Evolutionary conservation across 2,797 vertebrate species (phyloP).

Genomic region (Neosalanx taihuensis): DNA sequence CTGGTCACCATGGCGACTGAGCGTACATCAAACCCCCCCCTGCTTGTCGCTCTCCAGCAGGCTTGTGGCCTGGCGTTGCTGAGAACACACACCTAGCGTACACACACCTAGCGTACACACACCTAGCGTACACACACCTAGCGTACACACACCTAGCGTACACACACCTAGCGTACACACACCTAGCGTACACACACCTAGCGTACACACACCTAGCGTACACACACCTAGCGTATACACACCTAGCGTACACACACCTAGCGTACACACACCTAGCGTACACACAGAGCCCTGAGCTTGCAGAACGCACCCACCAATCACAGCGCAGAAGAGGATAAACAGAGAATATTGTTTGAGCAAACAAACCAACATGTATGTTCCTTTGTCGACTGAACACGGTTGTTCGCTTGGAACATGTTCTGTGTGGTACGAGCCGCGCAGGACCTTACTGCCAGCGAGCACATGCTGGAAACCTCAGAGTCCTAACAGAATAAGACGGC

Average conservation of each 20-base stretch:
- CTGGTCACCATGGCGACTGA: constrained; percentile 7
- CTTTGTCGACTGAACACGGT: neutral
- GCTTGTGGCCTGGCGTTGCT: neutral
- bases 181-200: neutral
- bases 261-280: neutral
- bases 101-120: constrained; percentile 1
- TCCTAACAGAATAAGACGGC: neutral
- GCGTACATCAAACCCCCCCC: neutral
- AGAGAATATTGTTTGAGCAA: neutral
- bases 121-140: neutral
- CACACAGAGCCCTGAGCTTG: neutral
- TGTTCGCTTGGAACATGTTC: neutral
- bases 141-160: neutral
- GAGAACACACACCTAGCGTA: neutral
- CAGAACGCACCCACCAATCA: neutral
- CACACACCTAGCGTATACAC: too few relatives aligned
- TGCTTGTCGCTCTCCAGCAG: neutral
- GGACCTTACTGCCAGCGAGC: neutral
- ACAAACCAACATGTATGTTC: neutral
- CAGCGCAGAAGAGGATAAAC: neutral
- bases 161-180: neutral
- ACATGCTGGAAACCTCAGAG: neutral
- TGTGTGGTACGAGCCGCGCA: too few relatives aligned
- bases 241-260: neutral
- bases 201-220: neutral